phyloP scores from a whole-genome alignment of 2,888 invertebrate genomes.

The Argyresthia albistria region DNA sequence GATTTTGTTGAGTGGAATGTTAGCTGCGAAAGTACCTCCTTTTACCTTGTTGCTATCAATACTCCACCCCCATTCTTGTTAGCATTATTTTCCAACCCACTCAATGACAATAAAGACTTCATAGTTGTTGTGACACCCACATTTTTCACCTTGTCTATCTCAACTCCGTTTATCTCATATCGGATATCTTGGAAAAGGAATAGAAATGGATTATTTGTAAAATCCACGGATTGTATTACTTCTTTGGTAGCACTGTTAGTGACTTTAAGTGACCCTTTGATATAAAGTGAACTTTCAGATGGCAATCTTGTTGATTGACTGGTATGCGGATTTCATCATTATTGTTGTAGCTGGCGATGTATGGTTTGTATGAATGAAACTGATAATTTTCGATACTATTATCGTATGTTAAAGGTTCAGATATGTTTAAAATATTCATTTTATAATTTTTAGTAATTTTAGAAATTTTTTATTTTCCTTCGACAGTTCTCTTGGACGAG shows the following conservation, averaged over 20 bases:
- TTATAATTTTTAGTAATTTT: neutral
- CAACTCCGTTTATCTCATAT: constrained; percentile 4
- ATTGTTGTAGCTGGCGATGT: constrained; percentile 17
- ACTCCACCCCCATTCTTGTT: constrained; percentile 1
- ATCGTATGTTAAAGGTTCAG: constrained; percentile 11
- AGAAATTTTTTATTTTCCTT: constrained; percentile 8
- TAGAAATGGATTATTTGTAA: neutral
- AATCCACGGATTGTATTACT: neutral
- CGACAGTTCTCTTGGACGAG: constrained; percentile 7
- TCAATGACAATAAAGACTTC: constrained; percentile 10
- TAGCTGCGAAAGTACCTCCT: neutral
- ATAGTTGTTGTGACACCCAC: constrained; percentile 8
- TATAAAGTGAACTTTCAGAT: constrained; percentile 18
- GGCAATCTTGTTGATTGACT: constrained; percentile 24
- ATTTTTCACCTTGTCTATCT: constrained; percentile 6
- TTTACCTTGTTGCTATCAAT: neutral
- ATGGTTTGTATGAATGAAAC: constrained; percentile 21
- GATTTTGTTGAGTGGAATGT: constrained; percentile 13
- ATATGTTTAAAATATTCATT: constrained; percentile 5
- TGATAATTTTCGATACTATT: constrained; percentile 17
- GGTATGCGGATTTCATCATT: constrained; percentile 29
- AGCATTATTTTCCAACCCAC: constrained; percentile 11
- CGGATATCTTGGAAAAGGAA: constrained; percentile 2
- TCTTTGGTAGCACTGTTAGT: neutral
- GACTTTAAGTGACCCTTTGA: constrained; percentile 12